A percentile compares a stretch with the other conserved stretches of the same genome.
These are phyloP conservation scores for Diceros bicornis DNA, from an alignment of 2,797 vertebrate species.

Conservation along the genomic window DNA sequence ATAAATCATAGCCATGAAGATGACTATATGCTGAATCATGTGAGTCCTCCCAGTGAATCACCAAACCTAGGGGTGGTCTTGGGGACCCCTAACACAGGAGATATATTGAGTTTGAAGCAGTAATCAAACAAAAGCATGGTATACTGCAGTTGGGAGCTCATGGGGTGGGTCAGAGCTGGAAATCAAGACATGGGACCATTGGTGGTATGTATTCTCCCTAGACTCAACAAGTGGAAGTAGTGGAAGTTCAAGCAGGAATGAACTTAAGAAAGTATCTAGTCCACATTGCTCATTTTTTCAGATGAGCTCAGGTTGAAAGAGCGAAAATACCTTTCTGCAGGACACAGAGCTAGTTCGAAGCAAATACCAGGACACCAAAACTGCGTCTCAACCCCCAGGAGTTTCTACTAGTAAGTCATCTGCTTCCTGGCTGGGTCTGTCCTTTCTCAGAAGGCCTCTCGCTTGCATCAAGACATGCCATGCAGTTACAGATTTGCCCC, in stretches of 20 bases:
- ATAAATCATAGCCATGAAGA: constrained; percentile 12
- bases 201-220: neutral
- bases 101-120: neutral
- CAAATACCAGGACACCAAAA: neutral
- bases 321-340: constrained; percentile 29
- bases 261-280: neutral
- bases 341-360: neutral
- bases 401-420: neutral
- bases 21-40: constrained; percentile 44
- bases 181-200: neutral
- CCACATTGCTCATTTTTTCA: constrained; percentile 13
- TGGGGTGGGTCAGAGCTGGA: neutral
- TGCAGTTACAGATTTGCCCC: constrained; percentile 70
- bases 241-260: neutral
- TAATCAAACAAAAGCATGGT: neutral
- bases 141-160: neutral
- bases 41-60: constrained; percentile 1
- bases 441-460: constrained; percentile 51
- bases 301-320: neutral
- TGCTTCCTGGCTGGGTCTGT: neutral
- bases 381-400: neutral
- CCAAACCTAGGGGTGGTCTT: constrained; percentile 14
- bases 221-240: neutral
- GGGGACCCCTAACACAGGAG: neutral
- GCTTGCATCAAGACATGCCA: constrained; percentile 24